Conservation (phyloP, 2,888 invertebrate species). For the Trichogramma evanescens region DNA sequence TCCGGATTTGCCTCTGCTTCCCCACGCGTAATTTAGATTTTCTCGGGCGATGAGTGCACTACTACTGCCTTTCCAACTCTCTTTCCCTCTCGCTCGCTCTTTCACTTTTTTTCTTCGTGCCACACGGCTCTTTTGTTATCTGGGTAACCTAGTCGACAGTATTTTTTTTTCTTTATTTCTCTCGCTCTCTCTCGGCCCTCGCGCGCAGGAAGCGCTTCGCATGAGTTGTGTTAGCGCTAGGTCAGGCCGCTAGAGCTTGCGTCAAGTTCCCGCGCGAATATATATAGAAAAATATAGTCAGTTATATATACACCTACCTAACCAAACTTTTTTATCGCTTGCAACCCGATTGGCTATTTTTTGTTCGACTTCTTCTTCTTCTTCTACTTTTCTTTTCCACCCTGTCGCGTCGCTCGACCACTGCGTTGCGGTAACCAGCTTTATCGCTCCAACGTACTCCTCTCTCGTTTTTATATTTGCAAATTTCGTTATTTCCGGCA, state of each 20-base stretch:
- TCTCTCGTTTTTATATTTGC: too few relatives aligned
- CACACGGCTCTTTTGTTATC: background rate
- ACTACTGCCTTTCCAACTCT: background rate
- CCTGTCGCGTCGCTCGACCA: background rate
- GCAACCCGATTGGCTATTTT: background rate
- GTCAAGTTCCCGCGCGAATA: too few relatives aligned
- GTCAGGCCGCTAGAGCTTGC: background rate
- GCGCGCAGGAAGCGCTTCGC: background rate
- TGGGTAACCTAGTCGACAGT: too few relatives aligned
- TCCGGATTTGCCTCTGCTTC: background rate
- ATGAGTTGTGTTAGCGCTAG: constrained; percentile 1
- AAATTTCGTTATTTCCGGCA: too few relatives aligned
- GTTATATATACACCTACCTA: too few relatives aligned
- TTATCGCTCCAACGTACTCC: too few relatives aligned
- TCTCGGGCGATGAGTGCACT: background rate
- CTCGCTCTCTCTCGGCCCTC: background rate
- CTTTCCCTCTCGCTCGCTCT: background rate
- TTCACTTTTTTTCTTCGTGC: background rate
- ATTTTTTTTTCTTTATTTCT: too few relatives aligned
- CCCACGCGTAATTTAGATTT: constrained; percentile 10
- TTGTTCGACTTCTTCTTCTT: background rate
- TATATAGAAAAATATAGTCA: too few relatives aligned
- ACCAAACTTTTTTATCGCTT: constrained; percentile 7
- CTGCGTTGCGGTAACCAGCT: background rate
- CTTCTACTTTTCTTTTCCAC: background rate